Conservation (phyloP, 2,797 vertebrate species). For the Pipistrellus kuhlii region DNA sequence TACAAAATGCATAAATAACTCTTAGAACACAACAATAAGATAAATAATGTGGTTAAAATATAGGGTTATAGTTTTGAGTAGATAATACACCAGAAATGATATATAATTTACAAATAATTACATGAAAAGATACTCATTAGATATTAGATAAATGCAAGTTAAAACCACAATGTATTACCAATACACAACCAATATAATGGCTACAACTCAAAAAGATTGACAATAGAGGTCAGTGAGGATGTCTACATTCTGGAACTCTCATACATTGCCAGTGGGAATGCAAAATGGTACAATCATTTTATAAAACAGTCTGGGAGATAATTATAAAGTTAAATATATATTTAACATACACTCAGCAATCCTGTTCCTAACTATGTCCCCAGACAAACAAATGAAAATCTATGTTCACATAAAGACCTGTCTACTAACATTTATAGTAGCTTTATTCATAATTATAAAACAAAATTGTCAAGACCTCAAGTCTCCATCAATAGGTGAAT, state of each 20-base stretch:
- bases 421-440: not conserved
- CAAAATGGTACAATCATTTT: not conserved
- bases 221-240: not conserved
- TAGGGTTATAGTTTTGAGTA: not conserved
- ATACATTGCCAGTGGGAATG: not conserved
- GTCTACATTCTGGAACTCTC: not conserved
- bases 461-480: not conserved
- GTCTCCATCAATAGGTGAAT: not conserved
- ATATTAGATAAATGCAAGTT: not conserved
- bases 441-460: not conserved
- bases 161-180: not conserved
- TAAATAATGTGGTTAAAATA: not conserved
- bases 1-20: not conserved
- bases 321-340: constrained; percentile 1
- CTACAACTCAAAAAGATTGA: not conserved
- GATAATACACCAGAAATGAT: not conserved
- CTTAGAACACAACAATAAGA: not conserved
- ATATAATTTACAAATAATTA: not conserved
- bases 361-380: not conserved
- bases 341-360: not conserved
- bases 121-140: not conserved
- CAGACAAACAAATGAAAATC: constrained; percentile 44
- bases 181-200: not conserved
- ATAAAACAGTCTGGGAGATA: not conserved
- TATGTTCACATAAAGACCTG: not conserved